Percentiles rank a stretch among this genome's conserved stretches.
Evolutionary conservation across 2,888 invertebrate genomes (phyloP).

Genomic region (Xylota segnis): DNA sequence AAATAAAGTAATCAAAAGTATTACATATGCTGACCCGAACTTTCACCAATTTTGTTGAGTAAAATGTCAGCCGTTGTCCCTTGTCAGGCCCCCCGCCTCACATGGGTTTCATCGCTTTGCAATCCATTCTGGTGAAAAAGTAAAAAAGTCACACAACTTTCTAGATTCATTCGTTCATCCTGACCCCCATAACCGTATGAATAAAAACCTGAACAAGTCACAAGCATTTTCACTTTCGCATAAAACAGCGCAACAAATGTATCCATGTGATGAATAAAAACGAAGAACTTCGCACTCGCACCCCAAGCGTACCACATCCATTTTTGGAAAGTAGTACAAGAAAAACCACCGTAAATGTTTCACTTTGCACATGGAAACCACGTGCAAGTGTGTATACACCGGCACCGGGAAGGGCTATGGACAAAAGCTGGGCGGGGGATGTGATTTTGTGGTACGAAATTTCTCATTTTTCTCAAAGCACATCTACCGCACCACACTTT

Average conservation of each 20-base stretch:
- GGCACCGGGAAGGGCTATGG: background rate
- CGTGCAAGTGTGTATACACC: conserved; percentile 23
- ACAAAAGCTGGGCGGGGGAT: conserved; percentile 1
- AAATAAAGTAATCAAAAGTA: conserved; percentile 42
- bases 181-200: conserved; percentile 10
- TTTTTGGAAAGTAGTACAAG: conserved; percentile 53
- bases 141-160: conserved; percentile 49
- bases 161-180: conserved; percentile 18
- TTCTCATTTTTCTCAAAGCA: conserved; percentile 73
- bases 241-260: conserved; percentile 33
- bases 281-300: background rate
- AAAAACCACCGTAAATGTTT: conserved; percentile 61
- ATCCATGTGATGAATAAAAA: conserved; percentile 34
- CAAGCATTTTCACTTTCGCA: conserved; percentile 55
- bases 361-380: conserved; percentile 55
- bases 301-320: conserved; percentile 49
- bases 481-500: conserved; percentile 40
- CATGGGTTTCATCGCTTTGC: conserved; percentile 16
- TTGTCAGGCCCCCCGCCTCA: background rate
- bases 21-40: conserved; percentile 33
- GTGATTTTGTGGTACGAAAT: conserved; percentile 52
- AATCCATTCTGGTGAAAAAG: conserved; percentile 24
- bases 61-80: conserved; percentile 21
- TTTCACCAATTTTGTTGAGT: conserved; percentile 50
- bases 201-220: conserved; percentile 50